Evolutionary conservation across 2,113 vertebrate species (phyloP), one percentile per base, ranked within the genome.

Genomic region (Sturnira hondurensis): DNA sequence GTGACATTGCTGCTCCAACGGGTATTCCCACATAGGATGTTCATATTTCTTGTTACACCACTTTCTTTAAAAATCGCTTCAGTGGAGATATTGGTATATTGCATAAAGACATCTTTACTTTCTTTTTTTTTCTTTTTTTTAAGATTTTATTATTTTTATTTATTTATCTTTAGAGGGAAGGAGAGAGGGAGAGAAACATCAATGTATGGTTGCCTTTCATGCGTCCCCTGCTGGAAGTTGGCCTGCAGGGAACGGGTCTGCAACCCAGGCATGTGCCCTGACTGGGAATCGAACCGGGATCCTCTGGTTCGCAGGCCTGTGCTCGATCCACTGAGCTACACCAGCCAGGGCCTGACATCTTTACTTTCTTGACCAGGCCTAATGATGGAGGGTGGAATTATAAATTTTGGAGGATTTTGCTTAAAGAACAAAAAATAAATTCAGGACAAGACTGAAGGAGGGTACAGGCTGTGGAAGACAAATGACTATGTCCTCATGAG

Each of bases 341-440:
- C n/a, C n/a, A n/a, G n/a, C n/a, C n/a, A n/a, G n/a, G n/a, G n/a
- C n/a, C n/a, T n/a, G 16, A 95, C 38, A 12, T 47, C 58, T 92
- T 96, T 73, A 73, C 67, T 89, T 92, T 95, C 82, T 94, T 82
- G 28, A 67, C 67, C 15, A 92, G n/a, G 17, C 26, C 65, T 94
- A 73, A 74, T 45, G 28, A 73, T 58, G n/a, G 41, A 47, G 50
- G 6, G 63, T 43, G 20, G 33, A 71, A 88, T 4, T 76, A 3
- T 78, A 36, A 38, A 56, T 87, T 92, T 92, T 81, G 38, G 52
- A 92, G 12, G 31, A 31, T n/a, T 15, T 56, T 91, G 5, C 26
- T 80, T 76, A 67, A 89, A 84, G 68, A 68, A 58, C 10, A 61
- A 67, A 68, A 91, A 67, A 52, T 16, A 65, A 95, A 92, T 80